These are phyloP conservation scores for Chymomyza amoena DNA, from an alignment of 2,888 invertebrate species.

Conservation along the genomic window DNA sequence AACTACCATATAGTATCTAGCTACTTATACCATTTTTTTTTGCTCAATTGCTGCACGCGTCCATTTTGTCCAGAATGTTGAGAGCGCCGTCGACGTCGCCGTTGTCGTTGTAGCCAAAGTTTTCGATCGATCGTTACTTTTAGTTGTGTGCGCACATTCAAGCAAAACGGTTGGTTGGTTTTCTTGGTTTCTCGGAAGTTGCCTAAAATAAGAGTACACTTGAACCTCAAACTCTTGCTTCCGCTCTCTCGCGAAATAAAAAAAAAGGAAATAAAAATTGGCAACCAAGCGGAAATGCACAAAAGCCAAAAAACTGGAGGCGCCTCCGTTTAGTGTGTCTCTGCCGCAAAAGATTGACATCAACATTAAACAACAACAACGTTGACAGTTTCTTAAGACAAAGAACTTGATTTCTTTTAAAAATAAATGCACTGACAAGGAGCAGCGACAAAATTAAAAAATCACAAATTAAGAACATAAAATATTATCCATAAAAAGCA, in stretches of 20 bases:
- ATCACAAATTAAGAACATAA: background rate
- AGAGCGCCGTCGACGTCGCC: background rate
- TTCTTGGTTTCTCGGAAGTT: constrained; percentile 49
- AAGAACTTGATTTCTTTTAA: constrained; percentile 58
- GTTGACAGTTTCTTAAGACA: constrained; percentile 47
- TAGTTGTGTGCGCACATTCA: constrained; percentile 68
- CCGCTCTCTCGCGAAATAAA: background rate
- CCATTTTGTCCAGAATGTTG: background rate
- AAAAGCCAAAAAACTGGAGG: constrained; percentile 28
- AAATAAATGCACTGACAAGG: background rate
- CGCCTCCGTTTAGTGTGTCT: constrained; percentile 8
- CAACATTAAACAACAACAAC: constrained; percentile 31
- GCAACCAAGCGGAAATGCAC: constrained; percentile 68
- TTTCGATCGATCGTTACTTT: constrained; percentile 67
- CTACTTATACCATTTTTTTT: background rate
- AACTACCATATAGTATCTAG: constrained; percentile 1
- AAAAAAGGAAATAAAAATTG: constrained; percentile 45
- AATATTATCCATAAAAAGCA: background rate
- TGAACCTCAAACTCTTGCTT: constrained; percentile 6
- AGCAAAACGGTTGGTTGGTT: constrained; percentile 62
- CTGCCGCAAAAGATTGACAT: constrained; percentile 21
- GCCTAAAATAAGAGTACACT: constrained; percentile 19
- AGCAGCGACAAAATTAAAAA: background rate
- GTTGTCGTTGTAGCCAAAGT: constrained; percentile 14
- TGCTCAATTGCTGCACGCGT: background rate